Base-by-base conservation (phyloP, 2,888 invertebrate genomes). In the Noctua comes region DNA sequence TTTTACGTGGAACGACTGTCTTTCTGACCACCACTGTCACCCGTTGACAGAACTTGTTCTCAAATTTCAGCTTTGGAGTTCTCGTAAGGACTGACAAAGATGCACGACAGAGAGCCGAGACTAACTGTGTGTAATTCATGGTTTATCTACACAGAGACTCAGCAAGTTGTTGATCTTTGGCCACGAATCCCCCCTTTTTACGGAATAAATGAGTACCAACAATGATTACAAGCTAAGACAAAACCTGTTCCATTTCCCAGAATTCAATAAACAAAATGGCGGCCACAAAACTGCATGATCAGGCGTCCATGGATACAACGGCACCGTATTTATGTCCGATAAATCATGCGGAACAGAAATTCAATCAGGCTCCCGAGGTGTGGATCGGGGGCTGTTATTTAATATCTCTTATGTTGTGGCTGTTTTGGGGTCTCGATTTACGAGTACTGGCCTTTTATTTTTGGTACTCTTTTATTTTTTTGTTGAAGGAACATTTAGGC, bases 271-370 rank as follows among this genome's bases (percentile, higher is more conserved):
- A 89, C 84, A 88, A 88, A 88, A 84, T 84, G 77, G 84, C 82
- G 54, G 54, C 78, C 74, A 83, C 85, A 87, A 87, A 89, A 82
- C 84, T 89, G 86, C 88, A 90, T 87, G 88, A 90, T 91, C 89
- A 84, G 88, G 88, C 89, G 84, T 71, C 68, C 73, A 73, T 86
- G 90, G 89, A 89, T 75, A 83, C 81, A 79, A 82, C 88, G 82
- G 88, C 90, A 92, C 91, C 71, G 90, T 93, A 93, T 95, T 93
- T 93, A 94, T 93, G 91, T 88, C 90, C 89, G 88, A 90, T 93
- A 94, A 94, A 95, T 94, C 95, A 95, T 93, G 91, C 90, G 92
- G 90, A 91, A 92, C 90, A 89, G 92, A 94, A 94, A 95, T 95
- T 95, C 93, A 94, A 95, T 95, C 93, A 92, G 90, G 88, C 90